Conservation (phyloP, 2,888 invertebrate genomes). For the Helicoverpa assulta region DNA sequence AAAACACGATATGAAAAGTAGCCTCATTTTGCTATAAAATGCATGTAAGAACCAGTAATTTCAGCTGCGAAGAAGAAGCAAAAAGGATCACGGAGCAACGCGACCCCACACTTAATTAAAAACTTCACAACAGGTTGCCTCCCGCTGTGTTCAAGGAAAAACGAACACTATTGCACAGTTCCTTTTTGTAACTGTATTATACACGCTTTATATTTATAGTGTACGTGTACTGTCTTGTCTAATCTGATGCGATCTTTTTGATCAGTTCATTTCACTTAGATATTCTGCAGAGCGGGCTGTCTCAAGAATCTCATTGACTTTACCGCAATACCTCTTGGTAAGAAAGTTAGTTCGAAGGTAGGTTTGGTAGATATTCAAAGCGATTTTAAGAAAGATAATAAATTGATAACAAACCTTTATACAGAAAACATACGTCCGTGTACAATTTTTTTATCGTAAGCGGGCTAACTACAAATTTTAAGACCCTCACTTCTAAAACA, state of each 20-base stretch:
- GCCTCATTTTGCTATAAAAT: conserved; percentile 52
- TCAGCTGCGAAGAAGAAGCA: conserved; percentile 62
- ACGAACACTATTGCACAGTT: conserved; percentile 54
- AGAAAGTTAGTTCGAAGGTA: too few relatives aligned
- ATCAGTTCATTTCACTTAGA: conserved; percentile 37
- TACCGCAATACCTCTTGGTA: too few relatives aligned
- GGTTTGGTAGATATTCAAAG: too few relatives aligned
- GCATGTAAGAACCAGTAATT: conserved; percentile 72
- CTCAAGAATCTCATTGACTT: too few relatives aligned
- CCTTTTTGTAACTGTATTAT: conserved; percentile 51
- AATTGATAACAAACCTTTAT: neutral
- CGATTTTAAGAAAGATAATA: too few relatives aligned
- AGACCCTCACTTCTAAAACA: too few relatives aligned
- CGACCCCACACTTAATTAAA: conserved; percentile 84
- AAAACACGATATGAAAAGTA: conserved; percentile 49
- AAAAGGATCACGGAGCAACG: conserved; percentile 70
- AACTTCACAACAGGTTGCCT: conserved; percentile 87
- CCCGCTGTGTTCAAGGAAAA: conserved; percentile 65
- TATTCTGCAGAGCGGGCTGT: neutral
- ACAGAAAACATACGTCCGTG: neutral
- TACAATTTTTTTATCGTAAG: too few relatives aligned
- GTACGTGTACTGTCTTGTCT: conserved; percentile 11
- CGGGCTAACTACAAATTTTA: too few relatives aligned
- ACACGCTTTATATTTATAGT: conserved; percentile 30
- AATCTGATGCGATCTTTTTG: conserved; percentile 33